Conservation (phyloP, 2,888 invertebrate genomes). For the Notodonta dromedarius region DNA sequence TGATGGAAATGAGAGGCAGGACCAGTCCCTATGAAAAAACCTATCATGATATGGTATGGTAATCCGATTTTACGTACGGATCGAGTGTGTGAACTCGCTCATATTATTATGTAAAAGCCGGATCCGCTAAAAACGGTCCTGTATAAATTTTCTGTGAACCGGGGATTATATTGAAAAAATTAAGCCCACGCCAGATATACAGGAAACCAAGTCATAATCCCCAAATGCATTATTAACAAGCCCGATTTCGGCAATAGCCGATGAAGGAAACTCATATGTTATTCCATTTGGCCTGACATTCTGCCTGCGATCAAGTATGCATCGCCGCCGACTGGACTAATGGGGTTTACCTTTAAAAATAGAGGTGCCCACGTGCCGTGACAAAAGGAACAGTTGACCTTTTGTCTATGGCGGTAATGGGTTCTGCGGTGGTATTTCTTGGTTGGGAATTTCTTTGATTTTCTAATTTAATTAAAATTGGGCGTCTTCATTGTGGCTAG, state of each 20-base stretch:
- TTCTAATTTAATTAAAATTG: not conserved
- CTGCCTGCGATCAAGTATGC: constrained; percentile 56
- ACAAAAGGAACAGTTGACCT: constrained; percentile 3
- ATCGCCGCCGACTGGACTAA: constrained; percentile 42
- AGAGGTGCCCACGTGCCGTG: constrained; percentile 8
- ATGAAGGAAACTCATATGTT: constrained; percentile 49
- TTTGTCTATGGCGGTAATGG: constrained; percentile 6
- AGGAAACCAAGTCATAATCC: not conserved
- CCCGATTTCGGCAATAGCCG: not conserved
- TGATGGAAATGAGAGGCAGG: too few species aligned
- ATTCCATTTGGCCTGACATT: constrained; percentile 75
- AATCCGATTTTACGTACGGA: too few species aligned
- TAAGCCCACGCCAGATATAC: not conserved
- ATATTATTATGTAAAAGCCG: too few species aligned
- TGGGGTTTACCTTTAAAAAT: constrained; percentile 31
- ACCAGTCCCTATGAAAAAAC: too few species aligned
- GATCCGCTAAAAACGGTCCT: too few species aligned
- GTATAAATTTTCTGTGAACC: too few species aligned
- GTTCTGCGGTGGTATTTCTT: not conserved
- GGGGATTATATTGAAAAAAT: too few species aligned
- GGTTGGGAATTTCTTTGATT: not conserved
- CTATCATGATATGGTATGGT: too few species aligned
- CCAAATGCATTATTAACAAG: not conserved
- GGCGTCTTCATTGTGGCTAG: too few species aligned
- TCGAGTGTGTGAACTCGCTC: too few species aligned